These are phyloP conservation scores for Stomorhina lunata DNA, from an alignment of 2,888 invertebrate genomes.

Conservation along the genomic window DNA sequence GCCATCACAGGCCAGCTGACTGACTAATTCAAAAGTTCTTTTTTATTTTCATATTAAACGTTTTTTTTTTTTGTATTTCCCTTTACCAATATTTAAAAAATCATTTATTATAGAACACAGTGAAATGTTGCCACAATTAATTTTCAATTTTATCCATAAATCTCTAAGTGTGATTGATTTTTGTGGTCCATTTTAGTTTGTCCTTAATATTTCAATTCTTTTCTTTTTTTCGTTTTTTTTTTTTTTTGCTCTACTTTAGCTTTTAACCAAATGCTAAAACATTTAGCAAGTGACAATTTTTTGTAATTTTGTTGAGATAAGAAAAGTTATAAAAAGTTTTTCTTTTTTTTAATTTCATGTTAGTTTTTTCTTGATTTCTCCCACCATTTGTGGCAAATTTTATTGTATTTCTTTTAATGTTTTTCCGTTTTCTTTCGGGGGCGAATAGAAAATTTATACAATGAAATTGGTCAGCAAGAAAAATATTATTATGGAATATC, in stretches of 20 bases:
- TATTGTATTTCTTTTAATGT: neutral
- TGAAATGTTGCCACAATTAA: constrained; percentile 38
- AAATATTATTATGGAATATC: neutral
- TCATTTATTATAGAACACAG: neutral
- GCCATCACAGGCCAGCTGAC: too few species aligned
- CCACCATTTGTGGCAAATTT: neutral
- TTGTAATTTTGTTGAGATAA: constrained; percentile 3
- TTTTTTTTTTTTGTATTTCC: too few species aligned
- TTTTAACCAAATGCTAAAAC: neutral
- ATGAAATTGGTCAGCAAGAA: constrained; percentile 15
- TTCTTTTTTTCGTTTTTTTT: neutral
- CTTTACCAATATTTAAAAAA: too few species aligned
- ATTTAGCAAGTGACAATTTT: constrained; percentile 35
- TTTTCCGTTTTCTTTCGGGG: neutral
- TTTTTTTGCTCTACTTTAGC: neutral
- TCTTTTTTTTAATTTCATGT: neutral
- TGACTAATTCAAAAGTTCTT: too few species aligned
- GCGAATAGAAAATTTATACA: neutral
- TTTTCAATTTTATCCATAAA: constrained; percentile 53
- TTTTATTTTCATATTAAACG: too few species aligned
- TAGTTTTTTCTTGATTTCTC: neutral
- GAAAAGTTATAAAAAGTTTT: neutral
- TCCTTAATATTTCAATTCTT: neutral
- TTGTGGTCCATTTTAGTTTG: neutral
- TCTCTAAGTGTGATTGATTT: constrained; percentile 41